A percentile compares a stretch with the other conserved stretches of the same genome.
phyloP scores from a whole-genome alignment of 2,888 invertebrate species.

The Yponomeuta malinellus region DNA sequence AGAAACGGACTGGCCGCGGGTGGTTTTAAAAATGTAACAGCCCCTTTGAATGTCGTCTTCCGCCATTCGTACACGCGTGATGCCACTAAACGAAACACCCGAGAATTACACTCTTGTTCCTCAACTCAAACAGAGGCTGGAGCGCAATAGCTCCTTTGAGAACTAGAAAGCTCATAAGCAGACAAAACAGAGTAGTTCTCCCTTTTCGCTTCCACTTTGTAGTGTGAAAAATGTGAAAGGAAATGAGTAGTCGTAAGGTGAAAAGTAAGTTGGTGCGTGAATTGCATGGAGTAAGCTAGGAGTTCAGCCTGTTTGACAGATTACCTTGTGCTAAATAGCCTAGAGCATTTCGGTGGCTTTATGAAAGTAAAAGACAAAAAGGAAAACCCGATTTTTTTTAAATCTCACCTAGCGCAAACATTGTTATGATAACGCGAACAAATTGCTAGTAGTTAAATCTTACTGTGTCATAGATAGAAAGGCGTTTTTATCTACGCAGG shows the following conservation, averaged over 20 bases:
- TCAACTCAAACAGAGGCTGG: slow-evolving; percentile 53
- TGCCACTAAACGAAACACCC: slow-evolving; percentile 66
- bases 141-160: slow-evolving; percentile 67
- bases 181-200: slow-evolving; percentile 35
- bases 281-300: background rate
- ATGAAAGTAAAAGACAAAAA: too few relatives aligned
- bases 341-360: too few relatives aligned
- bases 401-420: too few relatives aligned
- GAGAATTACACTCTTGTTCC: slow-evolving; percentile 67
- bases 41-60: slow-evolving; percentile 55
- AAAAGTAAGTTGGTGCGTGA: background rate
- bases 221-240: background rate
- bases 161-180: slow-evolving; percentile 61
- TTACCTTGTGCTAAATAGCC: background rate
- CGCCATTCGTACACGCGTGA: slow-evolving; percentile 60
- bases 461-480: too few relatives aligned
- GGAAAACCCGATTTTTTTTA: too few relatives aligned
- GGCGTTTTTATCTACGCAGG: too few relatives aligned
- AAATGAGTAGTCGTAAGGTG: background rate
- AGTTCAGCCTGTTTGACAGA: background rate
- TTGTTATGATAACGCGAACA: too few relatives aligned
- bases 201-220: slow-evolving; percentile 9
- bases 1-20: slow-evolving; percentile 35
- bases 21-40: slow-evolving; percentile 59
- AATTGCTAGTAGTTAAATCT: too few relatives aligned